Base-by-base conservation (phyloP, 2,888 invertebrate genomes). In the Erpobdella octoculata region DNA sequence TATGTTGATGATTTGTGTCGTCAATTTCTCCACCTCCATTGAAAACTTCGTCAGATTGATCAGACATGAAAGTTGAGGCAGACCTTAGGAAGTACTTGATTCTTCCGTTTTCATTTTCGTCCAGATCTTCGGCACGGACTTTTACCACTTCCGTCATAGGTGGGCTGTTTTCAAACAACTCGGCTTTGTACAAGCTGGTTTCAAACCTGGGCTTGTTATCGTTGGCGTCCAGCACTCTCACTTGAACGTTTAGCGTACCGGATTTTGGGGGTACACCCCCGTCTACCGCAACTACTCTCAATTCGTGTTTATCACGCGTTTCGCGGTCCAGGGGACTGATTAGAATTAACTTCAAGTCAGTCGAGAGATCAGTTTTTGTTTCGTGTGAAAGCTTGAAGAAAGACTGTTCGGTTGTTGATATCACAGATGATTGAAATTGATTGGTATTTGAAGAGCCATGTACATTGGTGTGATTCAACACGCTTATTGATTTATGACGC, bases 151-250 rank as follows among this genome's bases (percentile, higher is more conserved):
- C 37, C n/a, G 62, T 48, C 35, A 28, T 15, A 2, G n/a, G 8
- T 0, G 38, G 21, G 8, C 9, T 38, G 33, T 72, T 62, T 31
- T 72, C 72, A 38, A 5, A 18, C 25, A 72, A 38, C 33, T 18
- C 37, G 15, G 61, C 71, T 31, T 68, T 68, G 69, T 74, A 74
- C 8, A 61, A 33, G 46, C 48, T 41, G 25, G 65, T 31, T 25
- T 71, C 67, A 41, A 74, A 74, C 25, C 36, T 28, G 12, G 74
- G 74, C 15, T 0, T 41, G 65, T 73, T 73, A 58, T 74, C 74
- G 65, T 74, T 74, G 53, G 74, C 69, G 46, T 74, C 74, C 4
- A 65, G 69, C 4, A 74, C 68, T 9, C 35, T 28, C 21, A 74
- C 35, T 1, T 28, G 18, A 21, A 74, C 48, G 37, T 58, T 21